Percentiles rank a stretch among this genome's conserved stretches.
Conservation (phyloP, 92 coral and sea anemone species). For the Hydrozoanthus gracilis region DNA sequence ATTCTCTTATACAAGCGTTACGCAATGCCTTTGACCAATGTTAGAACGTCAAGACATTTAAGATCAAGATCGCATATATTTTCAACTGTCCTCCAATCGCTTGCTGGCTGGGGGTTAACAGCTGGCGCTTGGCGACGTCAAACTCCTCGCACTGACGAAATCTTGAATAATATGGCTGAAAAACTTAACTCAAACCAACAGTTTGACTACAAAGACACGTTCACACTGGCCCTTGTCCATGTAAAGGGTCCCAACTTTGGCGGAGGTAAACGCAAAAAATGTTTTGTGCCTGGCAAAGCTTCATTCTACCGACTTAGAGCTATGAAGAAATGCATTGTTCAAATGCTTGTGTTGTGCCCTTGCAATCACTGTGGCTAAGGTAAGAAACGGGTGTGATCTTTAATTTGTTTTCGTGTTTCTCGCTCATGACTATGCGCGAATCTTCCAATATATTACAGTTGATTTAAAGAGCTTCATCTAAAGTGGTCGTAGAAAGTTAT, state of each 20-base stretch:
- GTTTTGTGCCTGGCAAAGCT: not conserved
- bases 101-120: not conserved
- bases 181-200: not conserved
- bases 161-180: not conserved
- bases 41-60: slow-evolving; percentile 1
- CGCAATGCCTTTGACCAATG: no score
- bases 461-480: no score
- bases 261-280: not conserved
- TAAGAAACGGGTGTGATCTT: no score
- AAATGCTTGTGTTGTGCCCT: not conserved
- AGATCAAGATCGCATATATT: not conserved
- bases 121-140: not conserved
- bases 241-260: not conserved
- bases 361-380: not conserved
- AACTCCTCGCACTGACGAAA: not conserved
- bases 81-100: not conserved
- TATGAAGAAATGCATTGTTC: not conserved
- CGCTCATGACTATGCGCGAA: no score
- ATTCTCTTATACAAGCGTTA: no score
- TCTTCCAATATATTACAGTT: no score
- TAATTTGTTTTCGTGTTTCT: no score
- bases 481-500: no score
- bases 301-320: not conserved
- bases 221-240: not conserved
- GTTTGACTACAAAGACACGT: not conserved